A percentile compares a stretch with the other conserved stretches of the same genome.
Evolutionary conservation across 2,888 invertebrate species (phyloP).

Genomic region (Trissolcus brochymenae): DNA sequence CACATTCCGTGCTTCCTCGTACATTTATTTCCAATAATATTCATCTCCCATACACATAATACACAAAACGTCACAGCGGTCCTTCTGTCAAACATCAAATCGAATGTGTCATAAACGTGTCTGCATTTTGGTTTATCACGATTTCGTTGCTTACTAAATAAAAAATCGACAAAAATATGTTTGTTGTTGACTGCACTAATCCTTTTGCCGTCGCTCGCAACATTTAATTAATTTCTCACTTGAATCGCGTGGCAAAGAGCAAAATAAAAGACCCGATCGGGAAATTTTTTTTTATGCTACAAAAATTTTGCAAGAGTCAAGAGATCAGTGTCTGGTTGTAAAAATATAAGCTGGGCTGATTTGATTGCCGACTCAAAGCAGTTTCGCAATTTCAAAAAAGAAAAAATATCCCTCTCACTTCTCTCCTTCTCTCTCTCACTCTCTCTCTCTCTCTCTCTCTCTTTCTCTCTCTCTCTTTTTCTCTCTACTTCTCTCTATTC

Average conservation of each 20-base stretch:
- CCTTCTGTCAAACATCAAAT: slow-evolving; percentile 15
- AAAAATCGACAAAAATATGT: slow-evolving; percentile 18
- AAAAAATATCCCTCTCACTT: background rate
- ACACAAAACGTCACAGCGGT: slow-evolving; percentile 7
- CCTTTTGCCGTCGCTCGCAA: slow-evolving; percentile 4
- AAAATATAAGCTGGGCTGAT: background rate
- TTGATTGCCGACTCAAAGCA: slow-evolving; percentile 10
- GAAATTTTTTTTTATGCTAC: background rate
- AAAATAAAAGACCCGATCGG: background rate
- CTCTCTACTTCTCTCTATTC: background rate
- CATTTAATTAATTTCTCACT: slow-evolving; percentile 1
- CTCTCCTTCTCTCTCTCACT: slow-evolving; percentile 1
- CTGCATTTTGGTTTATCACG: slow-evolving; percentile 8
- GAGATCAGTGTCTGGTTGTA: slow-evolving; percentile 22
- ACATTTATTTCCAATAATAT: slow-evolving; percentile 8
- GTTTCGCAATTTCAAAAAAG: slow-evolving; percentile 11
- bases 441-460: no score
- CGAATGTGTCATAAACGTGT: slow-evolving; percentile 19
- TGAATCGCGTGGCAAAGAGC: background rate
- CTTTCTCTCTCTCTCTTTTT: background rate
- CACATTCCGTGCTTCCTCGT: slow-evolving; percentile 10
- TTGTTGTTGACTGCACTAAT: slow-evolving; percentile 15
- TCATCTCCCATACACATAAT: slow-evolving; percentile 16
- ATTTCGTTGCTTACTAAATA: slow-evolving; percentile 1
- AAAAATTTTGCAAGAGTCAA: background rate